phyloP scores from a whole-genome alignment of 2,888 invertebrate species.

The Salpingus planirostris region DNA sequence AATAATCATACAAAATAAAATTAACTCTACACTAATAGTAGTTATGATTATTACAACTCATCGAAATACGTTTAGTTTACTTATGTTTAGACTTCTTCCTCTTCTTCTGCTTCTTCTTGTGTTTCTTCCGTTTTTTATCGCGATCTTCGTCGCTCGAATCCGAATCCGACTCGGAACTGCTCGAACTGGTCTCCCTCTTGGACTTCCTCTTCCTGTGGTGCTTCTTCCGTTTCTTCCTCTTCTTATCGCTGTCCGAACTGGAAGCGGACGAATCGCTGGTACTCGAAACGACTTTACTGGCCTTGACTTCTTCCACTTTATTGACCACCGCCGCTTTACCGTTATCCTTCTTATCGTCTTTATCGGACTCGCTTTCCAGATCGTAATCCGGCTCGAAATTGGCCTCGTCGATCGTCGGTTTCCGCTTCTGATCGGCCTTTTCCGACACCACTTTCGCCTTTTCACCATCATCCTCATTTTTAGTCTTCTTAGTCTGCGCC shows the following conservation, averaged over 20 bases:
- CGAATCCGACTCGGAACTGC: conserved; percentile 56
- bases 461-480: conserved; percentile 28
- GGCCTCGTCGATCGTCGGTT: conserved; percentile 61
- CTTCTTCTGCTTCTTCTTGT: conserved; percentile 63
- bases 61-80: too few species aligned
- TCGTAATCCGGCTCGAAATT: conserved; percentile 70
- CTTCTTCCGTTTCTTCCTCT: conserved; percentile 36
- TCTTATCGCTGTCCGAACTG: conserved; percentile 36
- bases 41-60: too few species aligned
- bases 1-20: too few species aligned
- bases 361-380: conserved; percentile 55
- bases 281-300: conserved; percentile 35
- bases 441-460: conserved; percentile 20
- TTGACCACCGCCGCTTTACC: conserved; percentile 20
- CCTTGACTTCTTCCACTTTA: not conserved
- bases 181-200: conserved; percentile 53
- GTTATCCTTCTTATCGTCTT: conserved; percentile 44
- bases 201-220: conserved; percentile 47
- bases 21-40: too few species aligned
- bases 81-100: conserved; percentile 61
- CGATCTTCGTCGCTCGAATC: conserved; percentile 55
- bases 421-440: conserved; percentile 45
- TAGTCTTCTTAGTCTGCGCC: conserved; percentile 41
- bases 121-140: conserved; percentile 59
- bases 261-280: conserved; percentile 33